phyloP scores from a whole-genome alignment of 2,113 vertebrate genomes.

The Solea senegalensis region DNA sequence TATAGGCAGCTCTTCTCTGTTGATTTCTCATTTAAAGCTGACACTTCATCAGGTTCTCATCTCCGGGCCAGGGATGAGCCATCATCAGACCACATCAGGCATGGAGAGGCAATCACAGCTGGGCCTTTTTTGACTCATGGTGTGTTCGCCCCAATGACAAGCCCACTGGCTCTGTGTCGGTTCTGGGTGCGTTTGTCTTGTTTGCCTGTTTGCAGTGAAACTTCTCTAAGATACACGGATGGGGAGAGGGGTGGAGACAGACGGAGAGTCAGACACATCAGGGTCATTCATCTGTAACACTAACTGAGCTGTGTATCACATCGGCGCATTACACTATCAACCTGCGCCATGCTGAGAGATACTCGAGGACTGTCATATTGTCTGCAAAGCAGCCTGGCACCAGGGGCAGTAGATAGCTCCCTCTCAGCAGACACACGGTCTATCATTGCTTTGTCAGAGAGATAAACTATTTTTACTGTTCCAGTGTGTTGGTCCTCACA shows the following conservation, averaged over 20 bases:
- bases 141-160: conserved; percentile 71
- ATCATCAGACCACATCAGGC: conserved; percentile 81
- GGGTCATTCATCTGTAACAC: conserved; percentile 73
- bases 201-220: conserved; percentile 42
- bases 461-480: conserved; percentile 58
- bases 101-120: conserved; percentile 79
- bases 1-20: conserved; percentile 70
- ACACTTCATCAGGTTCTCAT: conserved; percentile 78
- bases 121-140: conserved; percentile 73
- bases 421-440: conserved; percentile 59
- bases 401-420: conserved; percentile 65
- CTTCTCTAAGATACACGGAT: conserved; percentile 58
- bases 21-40: conserved; percentile 77
- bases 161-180: conserved; percentile 63
- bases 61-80: conserved; percentile 66
- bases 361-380: conserved; percentile 67
- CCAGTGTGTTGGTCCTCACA: conserved; percentile 59
- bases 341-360: conserved; percentile 64
- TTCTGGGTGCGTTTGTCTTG: conserved; percentile 52
- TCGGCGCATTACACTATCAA: conserved; percentile 59
- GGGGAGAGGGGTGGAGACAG: conserved; percentile 52
- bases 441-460: conserved; percentile 72
- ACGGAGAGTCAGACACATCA: conserved; percentile 61
- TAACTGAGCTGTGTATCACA: conserved; percentile 67
- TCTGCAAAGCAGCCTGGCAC: conserved; percentile 41